Evolutionary conservation across 2,113 vertebrate genomes (phyloP).

Genomic region (Laticauda laticaudata): DNA sequence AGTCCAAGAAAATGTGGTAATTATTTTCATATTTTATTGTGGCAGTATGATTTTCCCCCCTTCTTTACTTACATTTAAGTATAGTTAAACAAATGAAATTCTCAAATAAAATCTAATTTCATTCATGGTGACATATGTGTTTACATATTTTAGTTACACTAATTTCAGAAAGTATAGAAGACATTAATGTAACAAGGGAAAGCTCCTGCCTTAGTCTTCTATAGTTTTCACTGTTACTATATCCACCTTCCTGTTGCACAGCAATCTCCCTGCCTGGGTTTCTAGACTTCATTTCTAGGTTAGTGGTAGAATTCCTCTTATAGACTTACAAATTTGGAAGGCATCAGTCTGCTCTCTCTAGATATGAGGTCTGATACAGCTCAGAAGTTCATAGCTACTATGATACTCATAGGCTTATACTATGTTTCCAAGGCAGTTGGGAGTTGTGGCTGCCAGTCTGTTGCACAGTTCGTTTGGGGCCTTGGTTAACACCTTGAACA

Average conservation of each 20-base stretch:
- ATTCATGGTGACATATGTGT: not conserved
- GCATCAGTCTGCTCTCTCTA: not conserved
- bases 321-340: not conserved
- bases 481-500: not conserved
- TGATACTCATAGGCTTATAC: not conserved
- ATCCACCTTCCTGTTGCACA: not conserved
- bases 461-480: not conserved
- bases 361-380: not conserved
- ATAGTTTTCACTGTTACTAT: not conserved
- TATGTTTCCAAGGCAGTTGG: not conserved
- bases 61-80: not conserved
- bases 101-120: not conserved
- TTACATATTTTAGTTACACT: not conserved
- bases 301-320: not conserved
- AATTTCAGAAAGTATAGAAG: not conserved
- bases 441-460: not conserved
- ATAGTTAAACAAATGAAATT: not conserved
- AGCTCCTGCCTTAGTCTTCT: not conserved
- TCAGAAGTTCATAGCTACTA: not conserved
- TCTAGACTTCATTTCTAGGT: not conserved
- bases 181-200: not conserved
- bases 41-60: not conserved
- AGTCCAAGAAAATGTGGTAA: slow-evolving; percentile 97
- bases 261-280: not conserved
- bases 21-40: slow-evolving; percentile 32